Percentiles rank a stretch among this genome's conserved stretches.
These are phyloP conservation scores for Caerostris darwini DNA, from an alignment of 1,140 invertebrate species.

Conservation along the genomic window DNA sequence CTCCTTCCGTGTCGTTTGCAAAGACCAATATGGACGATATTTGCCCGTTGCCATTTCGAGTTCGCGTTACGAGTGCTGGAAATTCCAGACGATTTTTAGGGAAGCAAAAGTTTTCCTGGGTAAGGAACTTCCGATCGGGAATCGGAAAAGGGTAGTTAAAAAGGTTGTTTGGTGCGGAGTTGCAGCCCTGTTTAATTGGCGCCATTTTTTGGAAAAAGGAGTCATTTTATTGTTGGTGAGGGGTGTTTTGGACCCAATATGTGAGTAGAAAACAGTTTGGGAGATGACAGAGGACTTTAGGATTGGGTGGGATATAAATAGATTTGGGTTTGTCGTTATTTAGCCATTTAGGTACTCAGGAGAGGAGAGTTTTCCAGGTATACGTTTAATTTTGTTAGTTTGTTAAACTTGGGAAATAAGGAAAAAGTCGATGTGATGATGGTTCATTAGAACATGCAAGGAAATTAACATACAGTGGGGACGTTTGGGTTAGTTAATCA, in stretches of 20 bases:
- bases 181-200: conserved; percentile 12
- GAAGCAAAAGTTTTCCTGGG: conserved; percentile 1
- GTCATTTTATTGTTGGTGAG: conserved; percentile 8
- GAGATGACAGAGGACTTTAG: not conserved
- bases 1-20: not conserved
- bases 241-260: not conserved
- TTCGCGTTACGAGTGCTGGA: not conserved
- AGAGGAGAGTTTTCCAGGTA: too few relatives aligned
- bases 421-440: too few relatives aligned
- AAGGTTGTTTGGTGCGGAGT: not conserved
- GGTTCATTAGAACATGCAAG: too few relatives aligned
- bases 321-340: conserved; percentile 8
- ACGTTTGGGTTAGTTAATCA: too few relatives aligned
- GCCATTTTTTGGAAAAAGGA: conserved; percentile 38
- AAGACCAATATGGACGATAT: conserved; percentile 41
- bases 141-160: conserved; percentile 3
- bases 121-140: not conserved
- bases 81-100: conserved; percentile 1
- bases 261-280: not conserved
- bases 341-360: not conserved
- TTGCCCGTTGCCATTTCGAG: conserved; percentile 39
- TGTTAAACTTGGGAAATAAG: too few relatives aligned
- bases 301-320: conserved; percentile 9
- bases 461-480: too few relatives aligned
- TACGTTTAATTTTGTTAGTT: too few relatives aligned